Evolutionary conservation across 2,888 invertebrate species (phyloP).

Genomic region (Aproaerema taeniolella): DNA sequence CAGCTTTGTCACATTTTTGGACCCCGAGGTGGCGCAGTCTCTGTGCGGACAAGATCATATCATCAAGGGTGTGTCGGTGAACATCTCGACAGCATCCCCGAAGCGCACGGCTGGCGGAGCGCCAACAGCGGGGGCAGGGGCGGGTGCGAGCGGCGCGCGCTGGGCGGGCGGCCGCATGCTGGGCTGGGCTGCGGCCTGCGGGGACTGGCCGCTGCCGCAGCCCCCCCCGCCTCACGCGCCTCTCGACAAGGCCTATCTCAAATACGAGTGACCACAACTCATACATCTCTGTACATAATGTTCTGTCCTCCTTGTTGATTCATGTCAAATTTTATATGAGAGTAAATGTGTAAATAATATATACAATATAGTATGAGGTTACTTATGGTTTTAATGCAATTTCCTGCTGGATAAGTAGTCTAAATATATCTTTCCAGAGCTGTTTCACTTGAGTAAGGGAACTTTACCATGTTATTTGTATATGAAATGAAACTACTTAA

Average conservation of each 20-base stretch:
- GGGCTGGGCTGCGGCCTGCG: constrained; percentile 54
- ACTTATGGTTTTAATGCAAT: constrained; percentile 15
- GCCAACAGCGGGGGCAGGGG: constrained; percentile 1
- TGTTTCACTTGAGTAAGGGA: too few relatives aligned
- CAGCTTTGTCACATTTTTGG: constrained; percentile 90
- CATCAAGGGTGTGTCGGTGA: constrained; percentile 90
- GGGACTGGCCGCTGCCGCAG: constrained; percentile 22
- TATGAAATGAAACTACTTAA: too few relatives aligned
- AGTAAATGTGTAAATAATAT: constrained; percentile 30
- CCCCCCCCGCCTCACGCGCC: constrained; percentile 35
- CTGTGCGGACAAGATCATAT: constrained; percentile 90
- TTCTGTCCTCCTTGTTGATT: constrained; percentile 24
- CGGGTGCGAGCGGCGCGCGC: constrained; percentile 14
- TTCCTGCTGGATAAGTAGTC: too few relatives aligned
- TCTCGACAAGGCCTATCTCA: constrained; percentile 59
- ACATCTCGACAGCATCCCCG: constrained; percentile 91
- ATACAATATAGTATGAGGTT: constrained; percentile 54
- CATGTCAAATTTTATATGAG: constrained; percentile 41
- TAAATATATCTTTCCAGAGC: too few relatives aligned
- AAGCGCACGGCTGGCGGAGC: constrained; percentile 80
- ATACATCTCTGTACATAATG: constrained; percentile 15
- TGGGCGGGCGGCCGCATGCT: constrained; percentile 7
- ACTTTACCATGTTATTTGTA: too few relatives aligned
- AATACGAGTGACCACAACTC: constrained; percentile 66
- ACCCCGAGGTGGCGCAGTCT: constrained; percentile 87